Base-by-base conservation (phyloP, 2,888 invertebrate species). In the Calliscelio sp. region DNA sequence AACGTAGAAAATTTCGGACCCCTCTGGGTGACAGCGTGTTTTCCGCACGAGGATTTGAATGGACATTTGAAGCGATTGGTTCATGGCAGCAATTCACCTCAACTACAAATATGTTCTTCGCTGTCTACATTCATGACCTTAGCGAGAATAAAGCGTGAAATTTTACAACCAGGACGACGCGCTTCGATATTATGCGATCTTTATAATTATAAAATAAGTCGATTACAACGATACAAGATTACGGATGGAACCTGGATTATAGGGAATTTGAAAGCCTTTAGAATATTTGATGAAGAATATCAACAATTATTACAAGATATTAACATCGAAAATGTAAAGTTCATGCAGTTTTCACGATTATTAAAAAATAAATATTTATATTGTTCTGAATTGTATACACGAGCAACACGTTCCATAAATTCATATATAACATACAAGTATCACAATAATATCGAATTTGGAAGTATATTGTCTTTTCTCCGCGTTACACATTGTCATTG, bases 311-410 rank as follows among this genome's bases (percentile, higher is more conserved):
- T 85, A 18, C 38, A 18, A 28, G 35, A 41, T 20, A 20, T 53
- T 14, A 44, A 75, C 32, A 32, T 73, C 28, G 28, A 6, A 7
- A 55, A 79, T 11, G 20, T 3, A 24, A 22, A 44, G 20, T 53
- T 57, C 25, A 16, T 28, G 5, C 8, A 46, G 5, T 85, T 84
- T 35, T 63, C 41, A 7, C 74, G 59, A 73, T 73, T 81, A 49
- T 59, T 81, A 3, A 84, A 79, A 59, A 18, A 78, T 0, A 79
- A 81, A 38, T 55, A 65, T 28, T 59, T 86, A 25, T 86, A 70
- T 49, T 41, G 28, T 5, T 81, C 81, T 10, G 65, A 65, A 28
- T 20, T 25, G n/a, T 85, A 80, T 35, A 49, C 59, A 6, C 51
- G 79, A 11, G 57, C 44, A 14, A 83, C 71, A 35, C 25, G 20